A percentile compares a stretch with the other conserved stretches of the same genome.
phyloP scores from a whole-genome alignment of 2,113 vertebrate species.

The Catharus fuscescens region DNA sequence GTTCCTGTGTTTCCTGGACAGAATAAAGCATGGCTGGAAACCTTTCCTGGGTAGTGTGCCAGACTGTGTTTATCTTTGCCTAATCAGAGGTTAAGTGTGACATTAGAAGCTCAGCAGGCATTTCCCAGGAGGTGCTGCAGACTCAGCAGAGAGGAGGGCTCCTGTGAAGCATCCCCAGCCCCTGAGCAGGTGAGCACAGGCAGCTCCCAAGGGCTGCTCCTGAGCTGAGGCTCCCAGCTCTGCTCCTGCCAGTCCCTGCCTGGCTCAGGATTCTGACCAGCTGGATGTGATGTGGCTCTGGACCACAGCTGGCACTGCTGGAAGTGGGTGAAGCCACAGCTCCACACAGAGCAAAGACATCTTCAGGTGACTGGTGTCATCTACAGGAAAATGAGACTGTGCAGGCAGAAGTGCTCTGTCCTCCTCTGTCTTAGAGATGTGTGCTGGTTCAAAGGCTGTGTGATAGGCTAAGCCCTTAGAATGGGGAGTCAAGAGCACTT shows the following conservation, averaged over 20 bases:
- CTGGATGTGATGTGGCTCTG: background rate
- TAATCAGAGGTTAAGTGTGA: slow-evolving; percentile 31
- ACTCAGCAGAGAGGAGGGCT: background rate
- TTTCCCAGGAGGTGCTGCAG: slow-evolving; percentile 6
- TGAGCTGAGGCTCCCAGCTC: background rate
- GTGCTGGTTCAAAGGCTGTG: background rate
- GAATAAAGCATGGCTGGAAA: background rate
- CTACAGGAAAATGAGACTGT: background rate
- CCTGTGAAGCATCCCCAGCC: background rate
- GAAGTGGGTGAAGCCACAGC: background rate
- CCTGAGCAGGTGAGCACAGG: background rate
- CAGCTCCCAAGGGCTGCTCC: background rate
- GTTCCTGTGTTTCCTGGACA: background rate
- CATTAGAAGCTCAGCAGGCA: background rate
- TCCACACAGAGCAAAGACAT: background rate
- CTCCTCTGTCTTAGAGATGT: background rate
- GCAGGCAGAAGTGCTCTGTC: background rate
- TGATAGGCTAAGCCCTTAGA: background rate
- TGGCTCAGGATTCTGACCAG: background rate
- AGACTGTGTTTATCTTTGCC: background rate
- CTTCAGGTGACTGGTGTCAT: background rate
- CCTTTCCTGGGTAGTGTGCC: background rate
- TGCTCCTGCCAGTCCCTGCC: background rate
- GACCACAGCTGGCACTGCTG: background rate
- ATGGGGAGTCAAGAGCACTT: background rate